Percentiles rank a stretch among this genome's conserved stretches.
phyloP scores from a whole-genome alignment of 2,113 vertebrate species.

The Cryptomyrus ogoouensis region DNA sequence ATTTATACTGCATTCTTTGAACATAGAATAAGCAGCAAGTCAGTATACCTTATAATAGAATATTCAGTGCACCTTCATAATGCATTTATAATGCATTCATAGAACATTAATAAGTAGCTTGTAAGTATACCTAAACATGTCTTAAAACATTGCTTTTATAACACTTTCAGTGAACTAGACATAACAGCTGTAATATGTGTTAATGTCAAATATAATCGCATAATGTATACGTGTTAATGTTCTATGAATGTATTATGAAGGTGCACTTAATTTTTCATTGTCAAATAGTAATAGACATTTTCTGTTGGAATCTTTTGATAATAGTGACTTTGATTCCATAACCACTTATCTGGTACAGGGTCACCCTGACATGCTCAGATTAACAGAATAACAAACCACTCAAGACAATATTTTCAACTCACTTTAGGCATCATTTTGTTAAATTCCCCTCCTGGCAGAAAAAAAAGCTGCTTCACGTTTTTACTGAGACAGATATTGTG shows the following conservation, averaged over 20 bases:
- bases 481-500: neutral
- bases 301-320: neutral
- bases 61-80: neutral
- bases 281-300: neutral
- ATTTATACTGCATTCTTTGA: neutral
- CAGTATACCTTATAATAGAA: neutral
- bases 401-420: neutral
- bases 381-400: neutral
- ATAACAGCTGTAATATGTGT: neutral
- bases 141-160: neutral
- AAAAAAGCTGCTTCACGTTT: neutral
- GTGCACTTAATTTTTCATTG: neutral
- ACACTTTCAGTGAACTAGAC: neutral
- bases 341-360: neutral
- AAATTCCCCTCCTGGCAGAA: neutral
- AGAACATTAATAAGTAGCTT: neutral
- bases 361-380: neutral
- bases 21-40: neutral
- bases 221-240: neutral
- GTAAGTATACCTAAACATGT: neutral
- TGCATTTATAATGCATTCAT: neutral
- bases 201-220: neutral
- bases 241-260: neutral
- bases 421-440: neutral
- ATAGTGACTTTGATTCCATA: neutral